Evolutionary conservation across 2,797 vertebrate genomes (phyloP).

Genomic region (Halcyon chelicuti): DNA sequence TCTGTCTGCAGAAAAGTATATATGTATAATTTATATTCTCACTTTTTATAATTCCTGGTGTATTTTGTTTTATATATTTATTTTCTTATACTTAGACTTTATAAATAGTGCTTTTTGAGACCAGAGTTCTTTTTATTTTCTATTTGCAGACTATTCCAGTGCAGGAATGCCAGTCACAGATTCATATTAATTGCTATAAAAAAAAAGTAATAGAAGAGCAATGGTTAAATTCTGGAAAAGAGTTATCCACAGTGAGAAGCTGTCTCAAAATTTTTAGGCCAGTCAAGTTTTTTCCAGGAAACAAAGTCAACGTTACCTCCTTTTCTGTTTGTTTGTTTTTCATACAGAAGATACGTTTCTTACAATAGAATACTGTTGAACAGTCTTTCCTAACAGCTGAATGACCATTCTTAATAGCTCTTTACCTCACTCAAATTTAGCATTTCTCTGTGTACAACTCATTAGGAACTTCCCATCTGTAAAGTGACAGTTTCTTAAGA

Average conservation of each 20-base stretch:
- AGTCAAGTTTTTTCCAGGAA: background rate
- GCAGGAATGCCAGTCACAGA: background rate
- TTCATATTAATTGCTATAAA: background rate
- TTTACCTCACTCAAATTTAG: background rate
- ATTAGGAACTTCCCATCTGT: background rate
- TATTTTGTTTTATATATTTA: background rate
- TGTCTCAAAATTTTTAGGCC: background rate
- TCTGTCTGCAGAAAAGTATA: background rate
- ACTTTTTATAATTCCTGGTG: background rate
- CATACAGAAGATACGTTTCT: background rate
- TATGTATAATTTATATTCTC: background rate
- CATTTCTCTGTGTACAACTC: background rate
- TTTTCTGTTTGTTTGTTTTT: background rate
- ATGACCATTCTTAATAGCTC: background rate
- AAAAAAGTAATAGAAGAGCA: background rate
- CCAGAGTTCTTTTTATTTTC: background rate
- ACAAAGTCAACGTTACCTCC: background rate
- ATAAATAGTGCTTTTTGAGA: background rate
- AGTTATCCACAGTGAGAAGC: background rate
- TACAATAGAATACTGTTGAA: background rate
- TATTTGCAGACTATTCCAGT: background rate
- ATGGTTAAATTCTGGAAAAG: background rate
- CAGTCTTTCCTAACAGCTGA: background rate
- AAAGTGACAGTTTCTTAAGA: background rate
- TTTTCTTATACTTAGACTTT: background rate